phyloP scores from a whole-genome alignment of 2,797 vertebrate species.

The Anguilla anguilla region DNA sequence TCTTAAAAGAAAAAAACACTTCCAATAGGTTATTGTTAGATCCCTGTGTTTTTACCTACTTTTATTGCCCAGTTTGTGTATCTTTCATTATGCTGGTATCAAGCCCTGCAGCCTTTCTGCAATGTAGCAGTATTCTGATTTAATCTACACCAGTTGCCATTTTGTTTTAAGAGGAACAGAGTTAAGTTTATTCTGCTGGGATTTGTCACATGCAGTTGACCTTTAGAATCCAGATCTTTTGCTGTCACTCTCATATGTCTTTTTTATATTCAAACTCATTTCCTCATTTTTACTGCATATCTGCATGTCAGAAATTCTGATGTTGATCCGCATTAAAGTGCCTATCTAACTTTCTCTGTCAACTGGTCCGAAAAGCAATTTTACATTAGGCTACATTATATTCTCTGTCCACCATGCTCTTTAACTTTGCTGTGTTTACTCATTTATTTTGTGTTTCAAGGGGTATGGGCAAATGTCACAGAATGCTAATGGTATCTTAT shows the following conservation, averaged over 20 bases:
- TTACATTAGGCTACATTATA: conserved; percentile 64
- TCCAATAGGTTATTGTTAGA: too few species aligned
- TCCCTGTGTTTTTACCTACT: too few species aligned
- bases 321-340: conserved; percentile 66
- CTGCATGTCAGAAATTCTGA: conserved; percentile 55
- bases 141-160: neutral
- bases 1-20: neutral
- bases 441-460: conserved; percentile 54
- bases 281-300: conserved; percentile 38
- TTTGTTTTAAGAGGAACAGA: neutral
- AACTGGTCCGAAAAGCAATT: conserved; percentile 62
- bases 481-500: conserved; percentile 72
- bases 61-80: too few species aligned
- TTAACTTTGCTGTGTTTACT: conserved; percentile 67
- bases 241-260: neutral
- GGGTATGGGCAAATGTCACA: conserved; percentile 71
- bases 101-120: too few species aligned
- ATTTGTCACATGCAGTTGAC: neutral
- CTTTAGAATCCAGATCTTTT: neutral
- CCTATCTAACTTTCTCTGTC: conserved; percentile 56
- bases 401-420: conserved; percentile 59
- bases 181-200: neutral
- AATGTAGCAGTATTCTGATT: conserved; percentile 1
- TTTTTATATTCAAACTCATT: neutral
- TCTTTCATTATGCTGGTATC: too few species aligned